phyloP scores from a whole-genome alignment of 1,140 invertebrate genomes.

The Drosophila baimaii region DNA sequence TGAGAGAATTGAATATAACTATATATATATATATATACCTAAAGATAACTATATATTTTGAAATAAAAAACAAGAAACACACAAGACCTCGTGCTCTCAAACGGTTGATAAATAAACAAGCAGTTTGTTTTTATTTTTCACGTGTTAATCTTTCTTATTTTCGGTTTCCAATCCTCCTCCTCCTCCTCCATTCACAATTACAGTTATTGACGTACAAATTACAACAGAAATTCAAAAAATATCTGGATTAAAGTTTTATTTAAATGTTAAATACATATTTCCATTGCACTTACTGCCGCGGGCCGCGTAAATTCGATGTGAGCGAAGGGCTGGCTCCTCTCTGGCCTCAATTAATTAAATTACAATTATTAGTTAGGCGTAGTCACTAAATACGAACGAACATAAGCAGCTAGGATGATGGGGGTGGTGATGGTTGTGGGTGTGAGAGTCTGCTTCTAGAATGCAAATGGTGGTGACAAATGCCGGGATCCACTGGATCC shows the following conservation, averaged over 20 bases:
- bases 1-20: constrained; percentile 66
- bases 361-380: constrained; percentile 74
- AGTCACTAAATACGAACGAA: constrained; percentile 74
- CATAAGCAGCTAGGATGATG: constrained; percentile 56
- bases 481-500: constrained; percentile 1
- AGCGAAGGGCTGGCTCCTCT: constrained; percentile 31
- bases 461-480: constrained; percentile 40
- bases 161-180: constrained; percentile 23
- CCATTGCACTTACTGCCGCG: constrained; percentile 65
- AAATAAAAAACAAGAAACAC: constrained; percentile 68
- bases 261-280: constrained; percentile 74
- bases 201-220: constrained; percentile 63
- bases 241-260: constrained; percentile 62
- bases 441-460: constrained; percentile 30
- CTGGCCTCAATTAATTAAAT: constrained; percentile 56
- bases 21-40: constrained; percentile 59
- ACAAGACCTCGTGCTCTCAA: constrained; percentile 38
- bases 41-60: constrained; percentile 71
- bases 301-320: constrained; percentile 57
- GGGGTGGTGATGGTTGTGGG: not conserved
- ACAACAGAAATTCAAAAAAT: constrained; percentile 61
- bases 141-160: constrained; percentile 52
- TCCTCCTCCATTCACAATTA: constrained; percentile 27
- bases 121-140: constrained; percentile 54
- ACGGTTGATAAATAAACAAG: constrained; percentile 42